Evolutionary conservation across 2,797 vertebrate genomes (phyloP).

Genomic region (Centropyge bicolor): DNA sequence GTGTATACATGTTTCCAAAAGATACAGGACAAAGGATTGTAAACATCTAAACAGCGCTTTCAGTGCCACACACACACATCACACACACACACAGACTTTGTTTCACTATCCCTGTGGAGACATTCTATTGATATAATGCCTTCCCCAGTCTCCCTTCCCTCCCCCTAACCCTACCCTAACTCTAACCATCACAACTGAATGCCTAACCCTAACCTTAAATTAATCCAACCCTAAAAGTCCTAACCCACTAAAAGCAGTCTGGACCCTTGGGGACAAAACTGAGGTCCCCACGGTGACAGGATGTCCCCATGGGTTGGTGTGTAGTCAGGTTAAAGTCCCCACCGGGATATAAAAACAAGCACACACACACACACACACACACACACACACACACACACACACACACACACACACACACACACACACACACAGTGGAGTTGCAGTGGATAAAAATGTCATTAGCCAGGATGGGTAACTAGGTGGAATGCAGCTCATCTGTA

Average conservation of each 20-base stretch:
- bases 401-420: constrained; percentile 31
- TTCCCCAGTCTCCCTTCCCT: too few species aligned
- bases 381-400: constrained; percentile 25
- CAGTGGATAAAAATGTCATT: constrained; percentile 52
- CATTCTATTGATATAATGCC: too few species aligned
- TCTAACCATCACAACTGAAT: too few species aligned
- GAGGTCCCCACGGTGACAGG: too few species aligned
- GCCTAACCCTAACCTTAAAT: too few species aligned
- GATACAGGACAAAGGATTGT: constrained; percentile 2
- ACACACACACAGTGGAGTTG: constrained; percentile 32
- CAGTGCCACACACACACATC: constrained; percentile 5
- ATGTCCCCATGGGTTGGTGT: too few species aligned
- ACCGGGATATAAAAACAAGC: not conserved
- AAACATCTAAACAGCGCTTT: constrained; percentile 47
- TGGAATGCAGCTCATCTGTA: constrained; percentile 75
- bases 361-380: constrained; percentile 8
- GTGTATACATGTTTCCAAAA: constrained; percentile 27
- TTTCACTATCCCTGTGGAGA: too few species aligned
- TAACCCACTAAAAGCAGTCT: too few species aligned
- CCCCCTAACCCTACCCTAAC: too few species aligned
- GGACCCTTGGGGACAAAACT: too few species aligned
- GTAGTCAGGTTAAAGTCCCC: too few species aligned
- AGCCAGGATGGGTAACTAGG: constrained; percentile 52
- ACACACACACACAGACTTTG: constrained; percentile 10
- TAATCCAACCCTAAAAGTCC: too few species aligned